Conservation (phyloP, 35 echinoderm and acorn worm species). For the Patiria miniata region DNA sequence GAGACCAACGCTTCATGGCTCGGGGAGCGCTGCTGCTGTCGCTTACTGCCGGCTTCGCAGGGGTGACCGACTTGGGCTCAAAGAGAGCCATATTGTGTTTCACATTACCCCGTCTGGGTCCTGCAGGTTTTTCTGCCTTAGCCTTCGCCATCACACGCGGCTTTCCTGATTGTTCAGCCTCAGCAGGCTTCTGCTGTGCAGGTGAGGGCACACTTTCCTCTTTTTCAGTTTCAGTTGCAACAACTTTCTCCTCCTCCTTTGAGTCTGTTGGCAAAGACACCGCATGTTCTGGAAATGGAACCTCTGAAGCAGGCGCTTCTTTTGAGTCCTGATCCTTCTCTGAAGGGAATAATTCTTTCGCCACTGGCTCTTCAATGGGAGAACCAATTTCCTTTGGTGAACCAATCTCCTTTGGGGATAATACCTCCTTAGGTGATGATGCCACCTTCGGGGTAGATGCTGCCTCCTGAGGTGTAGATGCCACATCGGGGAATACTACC, state of each 20-base stretch:
- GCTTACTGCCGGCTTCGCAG: background rate
- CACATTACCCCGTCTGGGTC: conserved; percentile 26
- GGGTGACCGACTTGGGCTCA: conserved; percentile 25
- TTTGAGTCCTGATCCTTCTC: background rate
- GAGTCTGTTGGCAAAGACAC: conserved; percentile 17
- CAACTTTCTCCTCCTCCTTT: conserved; percentile 21
- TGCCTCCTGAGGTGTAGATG: background rate
- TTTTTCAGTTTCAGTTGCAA: background rate
- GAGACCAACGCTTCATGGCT: background rate
- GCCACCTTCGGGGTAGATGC: background rate
- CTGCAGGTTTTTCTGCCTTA: conserved; percentile 22
- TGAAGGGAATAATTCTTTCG: conserved; percentile 16
- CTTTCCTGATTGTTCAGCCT: background rate
- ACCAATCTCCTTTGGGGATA: conserved; percentile 3
- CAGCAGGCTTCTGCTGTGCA: conserved; percentile 2
- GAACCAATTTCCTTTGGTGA: background rate
- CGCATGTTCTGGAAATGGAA: background rate
- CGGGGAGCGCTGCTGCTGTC: conserved; percentile 2
- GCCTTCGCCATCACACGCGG: conserved; percentile 15
- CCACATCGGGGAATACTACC: background rate
- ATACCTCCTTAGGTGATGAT: background rate
- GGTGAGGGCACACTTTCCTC: background rate
- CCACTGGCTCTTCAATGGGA: background rate
- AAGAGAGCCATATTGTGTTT: conserved; percentile 36
- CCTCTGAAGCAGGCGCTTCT: background rate